Percentiles rank a stretch among this genome's conserved stretches.
Conservation (phyloP, 2,797 vertebrate genomes). For the Myripristis murdjan region DNA sequence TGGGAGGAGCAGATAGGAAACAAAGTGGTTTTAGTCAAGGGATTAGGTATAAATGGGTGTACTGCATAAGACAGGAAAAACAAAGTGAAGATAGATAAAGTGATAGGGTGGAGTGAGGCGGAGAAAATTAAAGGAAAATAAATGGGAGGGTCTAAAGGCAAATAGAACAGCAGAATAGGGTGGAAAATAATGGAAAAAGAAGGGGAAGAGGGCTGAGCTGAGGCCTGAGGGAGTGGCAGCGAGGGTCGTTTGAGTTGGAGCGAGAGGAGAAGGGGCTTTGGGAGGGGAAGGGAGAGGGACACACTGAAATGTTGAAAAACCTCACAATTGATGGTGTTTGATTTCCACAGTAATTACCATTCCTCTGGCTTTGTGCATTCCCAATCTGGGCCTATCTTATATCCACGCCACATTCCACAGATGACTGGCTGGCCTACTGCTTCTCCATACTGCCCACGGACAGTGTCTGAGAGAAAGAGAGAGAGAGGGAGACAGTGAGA, state of each 20-base stretch:
- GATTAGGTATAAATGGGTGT: slow-evolving; percentile 61
- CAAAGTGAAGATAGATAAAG: slow-evolving; percentile 71
- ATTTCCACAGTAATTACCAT: slow-evolving; percentile 90
- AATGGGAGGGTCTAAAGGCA: slow-evolving; percentile 59
- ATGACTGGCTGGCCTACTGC: slow-evolving; percentile 84
- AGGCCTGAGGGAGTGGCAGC: slow-evolving; percentile 71
- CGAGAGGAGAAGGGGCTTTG: slow-evolving; percentile 63
- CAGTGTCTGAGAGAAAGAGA: slow-evolving; percentile 50
- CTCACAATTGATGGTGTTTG: slow-evolving; percentile 89
- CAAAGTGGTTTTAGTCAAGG: slow-evolving; percentile 46
- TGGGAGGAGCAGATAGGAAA: slow-evolving; percentile 47
- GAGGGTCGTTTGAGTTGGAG: slow-evolving; percentile 75
- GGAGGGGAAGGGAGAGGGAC: slow-evolving; percentile 68
- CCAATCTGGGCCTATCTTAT: slow-evolving; percentile 87
- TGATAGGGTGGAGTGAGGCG: slow-evolving; percentile 63
- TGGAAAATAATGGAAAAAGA: slow-evolving; percentile 62
- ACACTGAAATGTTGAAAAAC: slow-evolving; percentile 86
- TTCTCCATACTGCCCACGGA: slow-evolving; percentile 75
- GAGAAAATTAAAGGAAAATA: slow-evolving; percentile 76
- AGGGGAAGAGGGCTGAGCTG: slow-evolving; percentile 45
- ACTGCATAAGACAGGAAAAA: slow-evolving; percentile 63
- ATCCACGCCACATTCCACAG: slow-evolving; percentile 85
- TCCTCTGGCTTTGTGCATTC: slow-evolving; percentile 85
- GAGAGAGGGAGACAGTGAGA: slow-evolving; percentile 33
- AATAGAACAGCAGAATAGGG: slow-evolving; percentile 45